Conservation (phyloP, 2,888 invertebrate genomes). For the Stenichneumon culpator region DNA sequence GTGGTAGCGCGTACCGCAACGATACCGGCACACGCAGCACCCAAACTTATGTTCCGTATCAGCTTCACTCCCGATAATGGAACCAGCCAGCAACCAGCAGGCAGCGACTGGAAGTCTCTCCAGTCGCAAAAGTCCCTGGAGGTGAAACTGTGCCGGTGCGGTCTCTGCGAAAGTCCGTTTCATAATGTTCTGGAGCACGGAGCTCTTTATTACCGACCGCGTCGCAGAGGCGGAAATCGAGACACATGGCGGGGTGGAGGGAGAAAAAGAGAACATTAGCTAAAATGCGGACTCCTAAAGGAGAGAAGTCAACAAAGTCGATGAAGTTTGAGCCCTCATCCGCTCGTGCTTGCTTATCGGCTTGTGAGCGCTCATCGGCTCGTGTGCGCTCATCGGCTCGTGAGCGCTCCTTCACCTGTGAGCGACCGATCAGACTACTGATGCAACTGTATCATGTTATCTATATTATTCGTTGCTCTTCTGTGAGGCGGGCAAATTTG, state of each 20-base stretch:
- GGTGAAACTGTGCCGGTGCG: background rate
- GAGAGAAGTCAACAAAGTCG: background rate
- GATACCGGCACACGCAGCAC: conserved; percentile 22
- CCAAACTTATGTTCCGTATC: conserved; percentile 54
- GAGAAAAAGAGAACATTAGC: background rate
- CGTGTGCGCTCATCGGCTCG: no score
- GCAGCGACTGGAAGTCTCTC: background rate
- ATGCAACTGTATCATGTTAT: no score
- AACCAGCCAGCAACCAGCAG: background rate
- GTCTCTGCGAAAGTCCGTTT: background rate
- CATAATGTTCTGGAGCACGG: background rate
- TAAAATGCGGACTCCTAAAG: background rate
- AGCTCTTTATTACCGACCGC: background rate
- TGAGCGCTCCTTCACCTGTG: no score
- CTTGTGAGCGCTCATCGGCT: no score
- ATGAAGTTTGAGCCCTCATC: no score
- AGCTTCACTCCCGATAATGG: conserved; percentile 20
- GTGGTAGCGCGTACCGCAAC: background rate
- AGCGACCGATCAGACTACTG: no score
- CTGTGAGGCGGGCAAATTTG: no score
- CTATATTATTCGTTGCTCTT: no score
- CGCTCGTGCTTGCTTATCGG: no score
- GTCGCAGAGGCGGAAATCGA: background rate
- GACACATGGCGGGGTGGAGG: background rate
- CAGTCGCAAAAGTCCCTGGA: background rate